Percentiles rank a stretch among this genome's conserved stretches.
phyloP scores from a whole-genome alignment of 2,113 vertebrate genomes.

The Nothocercus julius region DNA sequence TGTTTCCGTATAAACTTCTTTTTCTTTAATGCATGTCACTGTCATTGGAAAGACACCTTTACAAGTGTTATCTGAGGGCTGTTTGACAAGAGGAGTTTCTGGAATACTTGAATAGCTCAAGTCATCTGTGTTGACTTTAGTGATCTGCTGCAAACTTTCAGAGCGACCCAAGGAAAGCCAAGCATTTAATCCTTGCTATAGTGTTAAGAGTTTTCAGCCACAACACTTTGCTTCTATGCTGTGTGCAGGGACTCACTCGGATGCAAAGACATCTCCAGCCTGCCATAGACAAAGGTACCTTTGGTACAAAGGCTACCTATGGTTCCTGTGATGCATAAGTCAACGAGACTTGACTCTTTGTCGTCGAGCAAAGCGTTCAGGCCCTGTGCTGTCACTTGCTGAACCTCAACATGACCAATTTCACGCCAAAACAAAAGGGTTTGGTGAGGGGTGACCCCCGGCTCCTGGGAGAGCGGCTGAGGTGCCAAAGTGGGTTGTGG shows the following conservation, averaged over 20 bases:
- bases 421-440: background rate
- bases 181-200: background rate
- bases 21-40: background rate
- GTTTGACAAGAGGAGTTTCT: background rate
- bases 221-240: background rate
- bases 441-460: background rate
- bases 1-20: background rate
- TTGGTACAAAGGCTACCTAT: background rate
- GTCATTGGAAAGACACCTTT: background rate
- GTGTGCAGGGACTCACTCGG: background rate
- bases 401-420: background rate
- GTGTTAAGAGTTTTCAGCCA: accelerated
- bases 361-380: background rate
- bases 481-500: background rate
- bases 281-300: background rate
- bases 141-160: background rate
- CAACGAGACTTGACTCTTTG: background rate
- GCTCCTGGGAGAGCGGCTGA: background rate
- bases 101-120: background rate
- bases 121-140: background rate
- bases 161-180: background rate
- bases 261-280: background rate
- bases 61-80: background rate
- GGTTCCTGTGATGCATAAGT: background rate
- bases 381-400: accelerated